A percentile compares a stretch with the other conserved stretches of the same genome.
Conservation (phyloP, 2,797 vertebrate genomes). For the Enteromius paludinosus region DNA sequence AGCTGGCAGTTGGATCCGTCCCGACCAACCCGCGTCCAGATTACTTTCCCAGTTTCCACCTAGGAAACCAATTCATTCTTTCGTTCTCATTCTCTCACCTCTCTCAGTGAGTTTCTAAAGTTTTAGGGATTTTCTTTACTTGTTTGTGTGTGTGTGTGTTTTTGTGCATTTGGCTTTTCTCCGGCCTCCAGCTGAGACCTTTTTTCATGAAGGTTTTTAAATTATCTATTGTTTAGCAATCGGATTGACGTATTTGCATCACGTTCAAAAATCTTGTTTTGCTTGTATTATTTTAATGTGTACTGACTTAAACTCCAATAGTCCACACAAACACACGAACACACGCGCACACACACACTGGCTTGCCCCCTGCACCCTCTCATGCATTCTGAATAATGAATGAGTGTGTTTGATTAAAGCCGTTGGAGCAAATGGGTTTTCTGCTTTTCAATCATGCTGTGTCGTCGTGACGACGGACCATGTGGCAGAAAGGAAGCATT, state of each 20-base stretch:
- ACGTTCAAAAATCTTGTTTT: slow-evolving; percentile 18
- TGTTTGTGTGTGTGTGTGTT: slow-evolving; percentile 40
- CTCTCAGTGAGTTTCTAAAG: slow-evolving; percentile 21
- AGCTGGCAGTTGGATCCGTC: slow-evolving; percentile 19
- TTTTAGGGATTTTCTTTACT: slow-evolving; percentile 11
- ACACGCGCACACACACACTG: slow-evolving; percentile 11
- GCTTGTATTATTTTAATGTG: slow-evolving; percentile 21
- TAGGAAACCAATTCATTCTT: slow-evolving; percentile 30
- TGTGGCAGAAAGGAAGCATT: slow-evolving; percentile 45
- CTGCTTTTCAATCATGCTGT: slow-evolving; percentile 59
- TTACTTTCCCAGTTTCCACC: slow-evolving; percentile 19
- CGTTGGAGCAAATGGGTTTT: slow-evolving; percentile 55
- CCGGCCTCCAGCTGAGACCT: slow-evolving; percentile 22
- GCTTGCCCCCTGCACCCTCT: slow-evolving; percentile 68
- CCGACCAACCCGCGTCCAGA: slow-evolving; percentile 12
- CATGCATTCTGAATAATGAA: slow-evolving; percentile 76
- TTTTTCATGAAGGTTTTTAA: slow-evolving; percentile 34
- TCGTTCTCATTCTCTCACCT: slow-evolving; percentile 1
- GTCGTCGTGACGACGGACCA: slow-evolving; percentile 54
- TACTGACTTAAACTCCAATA: not conserved
- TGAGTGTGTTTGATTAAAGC: slow-evolving; percentile 72
- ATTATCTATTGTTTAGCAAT: not conserved
- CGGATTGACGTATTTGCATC: not conserved
- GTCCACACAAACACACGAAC: not conserved
- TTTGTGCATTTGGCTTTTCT: slow-evolving; percentile 24